Percentiles rank a stretch among this genome's conserved stretches.
phyloP scores from a whole-genome alignment of 2,888 invertebrate species.

The Stictocephala bisonia region DNA sequence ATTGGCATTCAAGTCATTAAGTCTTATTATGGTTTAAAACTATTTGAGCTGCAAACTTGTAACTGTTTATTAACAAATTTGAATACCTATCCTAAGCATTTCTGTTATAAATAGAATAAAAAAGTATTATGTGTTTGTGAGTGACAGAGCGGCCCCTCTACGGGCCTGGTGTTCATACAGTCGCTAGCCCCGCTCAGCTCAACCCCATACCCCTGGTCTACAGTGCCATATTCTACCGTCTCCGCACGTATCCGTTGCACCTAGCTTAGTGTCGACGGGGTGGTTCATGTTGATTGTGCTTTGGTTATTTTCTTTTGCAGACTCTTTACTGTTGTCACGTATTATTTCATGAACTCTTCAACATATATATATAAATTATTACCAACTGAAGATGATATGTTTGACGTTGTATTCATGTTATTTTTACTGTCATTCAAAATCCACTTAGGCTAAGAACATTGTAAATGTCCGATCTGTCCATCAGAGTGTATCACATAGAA shows the following conservation, averaged over 20 bases:
- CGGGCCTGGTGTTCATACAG: conserved; percentile 25
- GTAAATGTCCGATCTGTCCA: conserved; percentile 39
- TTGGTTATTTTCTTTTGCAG: conserved; percentile 1
- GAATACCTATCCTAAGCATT: no score
- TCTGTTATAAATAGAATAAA: no score
- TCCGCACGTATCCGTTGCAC: conserved; percentile 25
- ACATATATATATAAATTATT: not conserved
- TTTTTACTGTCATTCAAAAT: conserved; percentile 1
- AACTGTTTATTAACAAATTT: no score
- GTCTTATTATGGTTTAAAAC: no score
- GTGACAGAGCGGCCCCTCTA: not conserved
- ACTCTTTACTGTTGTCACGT: not conserved
- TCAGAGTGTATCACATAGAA: conserved; percentile 30
- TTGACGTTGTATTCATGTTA: conserved; percentile 21
- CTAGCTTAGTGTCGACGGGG: conserved; percentile 28
- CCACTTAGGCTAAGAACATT: conserved; percentile 32
- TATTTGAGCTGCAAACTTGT: no score
- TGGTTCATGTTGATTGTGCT: conserved; percentile 27
- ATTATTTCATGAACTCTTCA: not conserved
- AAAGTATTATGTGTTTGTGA: not conserved
- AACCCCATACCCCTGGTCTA: not conserved
- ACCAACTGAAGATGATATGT: not conserved
- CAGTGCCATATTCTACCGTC: conserved; percentile 30
- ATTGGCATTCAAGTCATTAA: no score
- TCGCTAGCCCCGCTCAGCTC: conserved; percentile 17